Evolutionary conservation across 2,888 invertebrate species (phyloP).

Genomic region (Polyploca ridens): DNA sequence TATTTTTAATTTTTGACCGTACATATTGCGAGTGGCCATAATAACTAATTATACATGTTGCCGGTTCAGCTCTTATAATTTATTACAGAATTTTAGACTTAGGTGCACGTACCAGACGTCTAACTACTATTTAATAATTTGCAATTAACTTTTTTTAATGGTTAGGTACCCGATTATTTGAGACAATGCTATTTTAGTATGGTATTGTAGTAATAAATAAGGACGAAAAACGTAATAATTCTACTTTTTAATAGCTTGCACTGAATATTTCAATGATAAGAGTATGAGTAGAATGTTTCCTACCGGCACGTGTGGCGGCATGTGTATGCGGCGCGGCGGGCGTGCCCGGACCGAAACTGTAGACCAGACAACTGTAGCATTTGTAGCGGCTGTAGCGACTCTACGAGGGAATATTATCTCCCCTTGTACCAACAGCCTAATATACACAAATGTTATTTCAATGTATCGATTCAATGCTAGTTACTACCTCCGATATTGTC

Average conservation of each 20-base stretch:
- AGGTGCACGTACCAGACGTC: too few species aligned
- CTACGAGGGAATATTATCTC: neutral
- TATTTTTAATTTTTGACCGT: slow-evolving; percentile 68
- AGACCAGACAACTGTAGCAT: neutral
- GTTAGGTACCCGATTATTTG: too few species aligned
- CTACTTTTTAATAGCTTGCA: too few species aligned
- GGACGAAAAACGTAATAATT: too few species aligned
- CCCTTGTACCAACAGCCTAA: neutral
- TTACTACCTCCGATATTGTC: neutral
- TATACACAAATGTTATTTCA: neutral
- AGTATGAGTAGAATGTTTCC: neutral
- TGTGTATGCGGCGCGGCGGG: neutral
- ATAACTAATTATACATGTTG: slow-evolving; percentile 13
- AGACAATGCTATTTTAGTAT: neutral
- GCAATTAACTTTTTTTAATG: neutral
- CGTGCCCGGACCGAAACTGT: neutral
- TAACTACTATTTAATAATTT: neutral
- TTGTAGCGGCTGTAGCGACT: slow-evolving; percentile 5
- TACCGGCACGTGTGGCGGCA: neutral
- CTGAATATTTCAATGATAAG: neutral
- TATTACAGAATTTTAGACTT: neutral
- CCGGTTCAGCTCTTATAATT: slow-evolving; percentile 14
- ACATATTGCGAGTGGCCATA: slow-evolving; percentile 26
- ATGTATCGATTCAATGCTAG: neutral
- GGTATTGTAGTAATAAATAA: too few species aligned